Conservation (phyloP, 2,888 invertebrate species). For the Thalpophila matura region DNA sequence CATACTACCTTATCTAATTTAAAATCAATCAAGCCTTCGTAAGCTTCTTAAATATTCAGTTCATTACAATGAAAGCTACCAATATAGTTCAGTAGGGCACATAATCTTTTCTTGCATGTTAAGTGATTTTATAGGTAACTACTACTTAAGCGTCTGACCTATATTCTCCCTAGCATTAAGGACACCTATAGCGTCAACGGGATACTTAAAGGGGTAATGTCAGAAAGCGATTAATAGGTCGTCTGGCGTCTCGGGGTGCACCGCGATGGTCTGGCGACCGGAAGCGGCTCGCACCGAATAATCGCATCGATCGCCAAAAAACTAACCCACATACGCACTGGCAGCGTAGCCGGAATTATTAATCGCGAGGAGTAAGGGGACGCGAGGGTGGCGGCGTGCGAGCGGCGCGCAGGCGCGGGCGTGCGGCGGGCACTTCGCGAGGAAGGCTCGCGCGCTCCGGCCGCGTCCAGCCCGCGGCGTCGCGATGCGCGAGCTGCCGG, state of each 20-base stretch:
- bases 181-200: conserved; percentile 60
- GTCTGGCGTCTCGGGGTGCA: conserved; percentile 82
- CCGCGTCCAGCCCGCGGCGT: conserved; percentile 83
- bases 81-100: conserved; percentile 59
- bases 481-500: conserved; percentile 88
- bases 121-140: conserved; percentile 55
- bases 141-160: conserved; percentile 57
- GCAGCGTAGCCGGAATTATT: conserved; percentile 90
- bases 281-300: conserved; percentile 86
- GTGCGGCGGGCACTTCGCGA: conserved; percentile 87
- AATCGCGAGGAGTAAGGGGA: conserved; percentile 87
- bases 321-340: conserved; percentile 91
- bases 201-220: conserved; percentile 74
- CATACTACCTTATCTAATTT: conserved; percentile 16
- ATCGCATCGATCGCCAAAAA: conserved; percentile 91
- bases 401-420: conserved; percentile 81
- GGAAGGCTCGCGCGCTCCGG: conserved; percentile 88
- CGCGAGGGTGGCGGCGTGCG: conserved; percentile 74
- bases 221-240: conserved; percentile 84
- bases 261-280: conserved; percentile 76
- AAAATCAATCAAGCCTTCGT: conserved; percentile 36
- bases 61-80: conserved; percentile 30
- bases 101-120: conserved; percentile 56
- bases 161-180: conserved; percentile 56
- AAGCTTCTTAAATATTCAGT: conserved; percentile 42